Conservation (phyloP, 2,113 vertebrate genomes). For the Cottus gobio region DNA sequence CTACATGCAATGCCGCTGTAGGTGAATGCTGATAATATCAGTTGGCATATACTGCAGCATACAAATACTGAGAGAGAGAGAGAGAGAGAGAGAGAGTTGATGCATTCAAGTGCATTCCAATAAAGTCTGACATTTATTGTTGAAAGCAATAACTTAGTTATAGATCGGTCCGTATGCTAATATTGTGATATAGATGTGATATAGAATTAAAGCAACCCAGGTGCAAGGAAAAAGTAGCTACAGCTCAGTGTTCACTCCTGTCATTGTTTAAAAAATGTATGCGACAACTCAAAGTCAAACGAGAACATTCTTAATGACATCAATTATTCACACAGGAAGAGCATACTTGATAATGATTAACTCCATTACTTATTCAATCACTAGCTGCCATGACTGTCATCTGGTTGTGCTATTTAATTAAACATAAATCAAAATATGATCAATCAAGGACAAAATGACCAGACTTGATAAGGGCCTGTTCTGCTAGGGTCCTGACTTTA, state of each 20-base stretch:
- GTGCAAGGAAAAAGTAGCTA: neutral
- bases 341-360: neutral
- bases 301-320: neutral
- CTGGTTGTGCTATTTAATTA: neutral
- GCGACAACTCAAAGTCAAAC: neutral
- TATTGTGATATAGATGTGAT: neutral
- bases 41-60: conserved; percentile 7
- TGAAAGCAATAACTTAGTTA: neutral
- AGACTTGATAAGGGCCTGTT: neutral
- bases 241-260: neutral
- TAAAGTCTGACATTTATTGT: neutral
- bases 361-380: neutral
- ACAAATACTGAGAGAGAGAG: neutral
- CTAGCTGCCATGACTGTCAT: neutral
- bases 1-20: neutral
- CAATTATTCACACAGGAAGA: neutral
- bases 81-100: neutral
- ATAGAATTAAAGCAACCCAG: neutral
- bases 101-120: conserved; percentile 18
- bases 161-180: neutral
- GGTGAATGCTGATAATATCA: neutral
- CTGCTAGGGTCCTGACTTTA: neutral
- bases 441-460: neutral
- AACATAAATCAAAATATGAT: neutral
- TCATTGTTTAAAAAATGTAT: neutral